These are phyloP conservation scores for Neoarius graeffei DNA, from an alignment of 2,113 vertebrate genomes.

Conservation along the genomic window DNA sequence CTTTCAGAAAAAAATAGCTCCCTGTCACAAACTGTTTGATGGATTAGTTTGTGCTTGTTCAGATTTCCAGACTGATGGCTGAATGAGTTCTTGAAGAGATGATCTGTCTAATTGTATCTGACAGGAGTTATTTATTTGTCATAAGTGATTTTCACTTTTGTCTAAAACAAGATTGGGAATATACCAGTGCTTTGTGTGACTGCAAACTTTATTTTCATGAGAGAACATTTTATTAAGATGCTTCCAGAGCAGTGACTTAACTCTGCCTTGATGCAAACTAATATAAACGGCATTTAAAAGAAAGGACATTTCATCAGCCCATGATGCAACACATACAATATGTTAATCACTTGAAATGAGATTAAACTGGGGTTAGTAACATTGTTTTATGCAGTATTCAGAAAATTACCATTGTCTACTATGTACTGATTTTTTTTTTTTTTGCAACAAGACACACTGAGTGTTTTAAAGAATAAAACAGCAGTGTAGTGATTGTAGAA, in stretches of 20 bases:
- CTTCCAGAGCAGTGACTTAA: not conserved
- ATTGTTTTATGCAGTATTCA: not conserved
- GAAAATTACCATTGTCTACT: not conserved
- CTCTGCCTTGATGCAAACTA: not conserved
- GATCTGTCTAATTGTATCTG: conserved; percentile 51
- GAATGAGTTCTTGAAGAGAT: conserved; percentile 3
- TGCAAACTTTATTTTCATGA: not conserved
- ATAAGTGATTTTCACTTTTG: conserved; percentile 43
- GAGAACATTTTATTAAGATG: not conserved
- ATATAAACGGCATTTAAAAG: not conserved
- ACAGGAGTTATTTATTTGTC: conserved; percentile 53
- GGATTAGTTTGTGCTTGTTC: not conserved
- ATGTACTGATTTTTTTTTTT: not conserved
- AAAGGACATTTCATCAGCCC: not conserved
- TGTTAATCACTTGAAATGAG: not conserved
- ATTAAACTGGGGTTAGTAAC: not conserved
- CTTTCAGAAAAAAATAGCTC: conserved; percentile 18
- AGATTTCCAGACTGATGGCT: conserved; percentile 18
- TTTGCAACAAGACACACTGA: not conserved
- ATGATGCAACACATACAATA: not conserved
- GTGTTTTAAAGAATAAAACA: not conserved
- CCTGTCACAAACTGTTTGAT: conserved; percentile 32
- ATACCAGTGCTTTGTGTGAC: not conserved
- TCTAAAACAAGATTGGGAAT: conserved; percentile 26
- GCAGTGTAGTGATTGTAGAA: not conserved